These are phyloP conservation scores for Corythornis madagascariensis DNA, from an alignment of 2,113 vertebrate species.

Conservation along the genomic window DNA sequence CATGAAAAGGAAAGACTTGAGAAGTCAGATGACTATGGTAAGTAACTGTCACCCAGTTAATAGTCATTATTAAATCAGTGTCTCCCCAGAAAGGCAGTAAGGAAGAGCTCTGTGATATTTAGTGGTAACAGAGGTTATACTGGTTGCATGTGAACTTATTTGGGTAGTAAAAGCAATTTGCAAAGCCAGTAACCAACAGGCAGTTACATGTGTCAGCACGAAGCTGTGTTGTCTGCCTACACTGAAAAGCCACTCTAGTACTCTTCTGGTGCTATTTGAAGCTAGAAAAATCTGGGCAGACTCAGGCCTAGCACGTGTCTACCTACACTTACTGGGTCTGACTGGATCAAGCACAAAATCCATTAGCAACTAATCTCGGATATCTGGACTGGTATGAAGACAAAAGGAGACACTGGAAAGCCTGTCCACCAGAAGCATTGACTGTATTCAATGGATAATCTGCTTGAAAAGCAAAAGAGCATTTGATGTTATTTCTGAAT, in stretches of 20 bases:
- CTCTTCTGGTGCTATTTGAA: neutral
- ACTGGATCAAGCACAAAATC: neutral
- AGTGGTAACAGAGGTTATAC: neutral
- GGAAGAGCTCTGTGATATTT: neutral
- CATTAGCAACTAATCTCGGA: neutral
- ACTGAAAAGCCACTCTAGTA: neutral
- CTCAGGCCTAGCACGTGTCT: neutral
- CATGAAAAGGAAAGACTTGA: neutral
- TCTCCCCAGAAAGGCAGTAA: neutral
- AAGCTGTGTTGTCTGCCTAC: fast-evolving
- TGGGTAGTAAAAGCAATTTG: neutral
- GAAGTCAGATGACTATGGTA: neutral
- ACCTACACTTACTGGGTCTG: neutral
- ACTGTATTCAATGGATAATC: neutral
- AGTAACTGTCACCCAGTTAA: neutral
- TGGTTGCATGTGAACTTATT: neutral
- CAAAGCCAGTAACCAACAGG: neutral
- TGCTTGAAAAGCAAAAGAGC: neutral
- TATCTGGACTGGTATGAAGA: neutral
- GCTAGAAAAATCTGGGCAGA: neutral
- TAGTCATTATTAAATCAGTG: neutral
- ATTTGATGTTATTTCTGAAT: neutral
- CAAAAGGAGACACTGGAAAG: neutral
- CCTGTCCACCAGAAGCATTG: neutral
- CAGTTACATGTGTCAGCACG: neutral